Evolutionary conservation across 1,140 invertebrate species (phyloP).

Genomic region (Zaprionus capensis): DNA sequence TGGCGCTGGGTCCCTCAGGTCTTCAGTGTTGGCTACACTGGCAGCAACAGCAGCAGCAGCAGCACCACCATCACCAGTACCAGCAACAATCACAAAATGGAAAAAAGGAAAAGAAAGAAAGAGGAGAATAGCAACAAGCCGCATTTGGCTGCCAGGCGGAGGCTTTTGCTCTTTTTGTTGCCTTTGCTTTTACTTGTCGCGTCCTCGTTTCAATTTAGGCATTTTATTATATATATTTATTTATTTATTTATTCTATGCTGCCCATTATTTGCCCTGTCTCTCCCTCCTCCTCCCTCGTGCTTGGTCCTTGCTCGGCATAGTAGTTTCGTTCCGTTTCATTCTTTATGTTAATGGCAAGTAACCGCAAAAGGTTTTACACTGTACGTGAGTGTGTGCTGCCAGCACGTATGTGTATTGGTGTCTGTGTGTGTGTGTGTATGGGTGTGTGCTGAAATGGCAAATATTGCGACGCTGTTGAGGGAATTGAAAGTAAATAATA

Average conservation of each 20-base stretch:
- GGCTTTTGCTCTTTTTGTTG: constrained; percentile 5
- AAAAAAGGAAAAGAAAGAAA: constrained; percentile 6
- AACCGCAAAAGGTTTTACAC: constrained; percentile 42
- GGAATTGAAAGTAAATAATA: constrained; percentile 78
- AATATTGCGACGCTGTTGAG: constrained; percentile 64
- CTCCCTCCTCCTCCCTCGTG: not conserved
- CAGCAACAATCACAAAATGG: constrained; percentile 6
- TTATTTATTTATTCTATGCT: constrained; percentile 49
- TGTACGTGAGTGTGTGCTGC: constrained; percentile 15
- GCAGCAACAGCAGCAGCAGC: not conserved
- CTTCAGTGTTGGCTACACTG: not conserved
- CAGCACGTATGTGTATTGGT: constrained; percentile 15
- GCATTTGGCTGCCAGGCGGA: constrained; percentile 33
- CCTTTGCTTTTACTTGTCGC: constrained; percentile 32
- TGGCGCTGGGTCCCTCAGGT: constrained; percentile 34
- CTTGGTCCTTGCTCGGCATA: not conserved
- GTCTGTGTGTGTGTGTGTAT: constrained; percentile 16
- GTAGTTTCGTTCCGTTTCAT: constrained; percentile 29
- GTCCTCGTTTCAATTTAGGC: constrained; percentile 47
- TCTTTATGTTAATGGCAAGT: constrained; percentile 44
- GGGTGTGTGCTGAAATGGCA: constrained; percentile 50
- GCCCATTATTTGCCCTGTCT: constrained; percentile 26
- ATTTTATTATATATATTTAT: constrained; percentile 47
- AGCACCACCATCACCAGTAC: not conserved
- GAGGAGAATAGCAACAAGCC: constrained; percentile 43